phyloP scores from a whole-genome alignment of 2,113 vertebrate species.

The Scytalopus superciliaris region DNA sequence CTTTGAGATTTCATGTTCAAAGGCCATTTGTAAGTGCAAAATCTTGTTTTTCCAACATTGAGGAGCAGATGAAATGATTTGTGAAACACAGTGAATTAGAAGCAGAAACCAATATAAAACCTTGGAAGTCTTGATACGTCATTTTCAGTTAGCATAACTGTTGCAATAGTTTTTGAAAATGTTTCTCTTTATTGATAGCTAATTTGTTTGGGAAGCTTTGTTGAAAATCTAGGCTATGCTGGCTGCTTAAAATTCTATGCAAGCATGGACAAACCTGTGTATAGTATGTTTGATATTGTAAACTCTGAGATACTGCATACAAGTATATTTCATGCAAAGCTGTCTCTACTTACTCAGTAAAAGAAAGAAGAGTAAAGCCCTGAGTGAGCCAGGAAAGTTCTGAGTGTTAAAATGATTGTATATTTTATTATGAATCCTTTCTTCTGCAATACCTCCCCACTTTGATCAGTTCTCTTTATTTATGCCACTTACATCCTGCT shows the following conservation, averaged over 20 bases:
- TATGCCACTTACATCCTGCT: neutral
- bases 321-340: neutral
- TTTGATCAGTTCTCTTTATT: neutral
- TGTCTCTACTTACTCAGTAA: neutral
- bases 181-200: neutral
- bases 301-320: neutral
- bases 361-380: neutral
- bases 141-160: neutral
- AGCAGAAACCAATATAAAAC: neutral
- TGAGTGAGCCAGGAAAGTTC: neutral
- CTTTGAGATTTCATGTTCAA: constrained; percentile 26
- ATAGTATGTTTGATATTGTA: neutral
- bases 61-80: constrained; percentile 5
- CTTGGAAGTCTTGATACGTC: neutral
- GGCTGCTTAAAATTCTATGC: neutral
- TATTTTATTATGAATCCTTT: neutral
- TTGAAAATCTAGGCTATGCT: neutral
- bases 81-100: neutral
- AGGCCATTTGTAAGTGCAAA: neutral
- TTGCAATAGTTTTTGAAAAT: neutral
- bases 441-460: neutral
- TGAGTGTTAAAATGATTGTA: neutral
- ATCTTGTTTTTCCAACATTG: constrained; percentile 1
- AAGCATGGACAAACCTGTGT: neutral
- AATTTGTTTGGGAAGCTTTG: neutral